Evolutionary conservation across 2,888 invertebrate species (phyloP), one percentile per base, ranked within the genome.

Genomic region (Charanyca ferruginea): DNA sequence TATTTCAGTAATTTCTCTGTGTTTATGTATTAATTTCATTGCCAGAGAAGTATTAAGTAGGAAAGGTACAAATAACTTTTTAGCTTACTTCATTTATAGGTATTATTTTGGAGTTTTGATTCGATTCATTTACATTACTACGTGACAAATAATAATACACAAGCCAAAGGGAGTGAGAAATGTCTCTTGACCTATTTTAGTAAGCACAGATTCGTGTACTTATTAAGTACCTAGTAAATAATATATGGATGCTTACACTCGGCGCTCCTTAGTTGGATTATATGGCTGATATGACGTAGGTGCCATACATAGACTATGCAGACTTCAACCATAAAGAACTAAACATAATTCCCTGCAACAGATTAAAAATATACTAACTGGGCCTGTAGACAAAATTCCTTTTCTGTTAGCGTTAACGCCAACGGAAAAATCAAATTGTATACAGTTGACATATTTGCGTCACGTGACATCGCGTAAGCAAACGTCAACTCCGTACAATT

Each of bases 181-280:
- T 51, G 22, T 7, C 44, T 28, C 11, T 8, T 57, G 42, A 35
- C 41, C 48, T 57, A 47, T 25, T 60, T 41, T 32, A 38, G 41
- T 35, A 35, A 23, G 2, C 16, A 47, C 35, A 42, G 51, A 22
- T 57, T 32, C 25, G 18, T 42, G 35, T 51, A 22, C 35, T n/a
- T 18, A 18, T 11, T 9, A 32, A 32, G 38, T 38, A 38, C 38
- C 53, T 28, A 22, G 35, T 45, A 41, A 49, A 74, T 62, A 62
- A 54, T 58, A 62, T 58, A 68, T 61, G 16, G 9, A 23, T 8
- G 45, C 41, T 54, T 44, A 54, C 28, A 49, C 49, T 67, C 48
- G 41, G 11, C 32, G n/a, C 2, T 47, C 16, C 7, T 38, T 53
- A 41, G 20, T 44, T 47, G 7, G 35, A 22, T 51, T 62, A 45